Conservation (phyloP, 2,113 vertebrate genomes). For the Sitta europaea region DNA sequence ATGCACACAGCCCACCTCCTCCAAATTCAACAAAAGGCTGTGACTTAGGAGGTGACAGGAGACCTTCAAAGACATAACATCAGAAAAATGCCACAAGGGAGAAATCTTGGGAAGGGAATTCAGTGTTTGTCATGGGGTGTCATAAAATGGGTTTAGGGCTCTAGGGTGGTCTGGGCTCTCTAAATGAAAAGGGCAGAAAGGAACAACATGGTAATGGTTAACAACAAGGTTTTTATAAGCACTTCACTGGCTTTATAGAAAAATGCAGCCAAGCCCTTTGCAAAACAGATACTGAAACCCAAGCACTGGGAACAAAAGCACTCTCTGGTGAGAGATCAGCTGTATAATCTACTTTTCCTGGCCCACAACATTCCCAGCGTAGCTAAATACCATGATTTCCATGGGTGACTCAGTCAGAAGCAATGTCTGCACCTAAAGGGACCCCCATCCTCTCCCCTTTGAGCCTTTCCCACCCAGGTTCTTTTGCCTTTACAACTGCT, state of each 20-base stretch:
- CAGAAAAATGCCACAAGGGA: not conserved
- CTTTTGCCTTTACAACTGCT: not conserved
- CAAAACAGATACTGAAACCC: not conserved
- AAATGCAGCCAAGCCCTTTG: slow-evolving; percentile 12
- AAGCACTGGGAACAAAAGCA: not conserved
- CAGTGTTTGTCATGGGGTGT: not conserved
- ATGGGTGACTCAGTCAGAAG: not conserved
- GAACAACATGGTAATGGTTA: not conserved
- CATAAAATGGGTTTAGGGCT: not conserved
- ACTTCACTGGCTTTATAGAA: not conserved
- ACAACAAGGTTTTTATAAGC: not conserved
- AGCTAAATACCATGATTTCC: not conserved
- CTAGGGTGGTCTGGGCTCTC: not conserved
- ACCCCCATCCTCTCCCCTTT: not conserved
- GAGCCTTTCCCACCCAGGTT: not conserved
- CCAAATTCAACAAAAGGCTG: not conserved
- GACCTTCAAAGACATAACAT: not conserved
- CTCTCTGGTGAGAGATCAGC: not conserved
- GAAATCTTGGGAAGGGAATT: not conserved
- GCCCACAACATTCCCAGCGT: not conserved
- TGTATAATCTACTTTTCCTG: not conserved
- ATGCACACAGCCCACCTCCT: not conserved
- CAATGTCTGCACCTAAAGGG: not conserved
- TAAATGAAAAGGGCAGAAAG: not conserved
- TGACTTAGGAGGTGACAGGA: not conserved